Conservation (phyloP, 2,888 invertebrate species). For the Tethea ocularis region DNA sequence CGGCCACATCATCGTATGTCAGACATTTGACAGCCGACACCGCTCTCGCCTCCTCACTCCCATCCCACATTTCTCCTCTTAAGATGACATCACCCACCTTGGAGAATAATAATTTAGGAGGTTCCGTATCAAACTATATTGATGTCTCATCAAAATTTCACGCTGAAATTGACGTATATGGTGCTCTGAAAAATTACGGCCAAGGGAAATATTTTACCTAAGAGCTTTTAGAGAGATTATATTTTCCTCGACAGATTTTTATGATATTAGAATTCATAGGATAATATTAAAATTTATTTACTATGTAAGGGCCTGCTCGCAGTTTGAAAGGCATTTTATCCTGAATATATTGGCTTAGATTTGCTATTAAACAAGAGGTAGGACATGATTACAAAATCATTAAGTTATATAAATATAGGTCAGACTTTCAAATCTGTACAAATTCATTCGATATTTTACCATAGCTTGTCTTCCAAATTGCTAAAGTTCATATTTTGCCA, state of each 20-base stretch:
- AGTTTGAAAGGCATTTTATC: no score
- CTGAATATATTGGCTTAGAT: no score
- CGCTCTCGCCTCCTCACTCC: conserved; percentile 34
- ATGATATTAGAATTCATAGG: not conserved
- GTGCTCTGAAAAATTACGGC: conserved; percentile 8
- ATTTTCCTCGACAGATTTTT: not conserved
- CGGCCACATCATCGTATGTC: conserved; percentile 69
- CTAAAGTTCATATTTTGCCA: conserved; percentile 74
- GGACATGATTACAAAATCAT: no score
- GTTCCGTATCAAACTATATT: conserved; percentile 35
- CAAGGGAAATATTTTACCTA: not conserved
- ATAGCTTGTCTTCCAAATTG: conserved; percentile 11
- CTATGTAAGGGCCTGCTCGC: no score
- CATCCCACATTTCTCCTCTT: conserved; percentile 25
- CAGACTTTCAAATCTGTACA: not conserved
- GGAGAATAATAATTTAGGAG: conserved; percentile 32
- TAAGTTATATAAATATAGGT: no score
- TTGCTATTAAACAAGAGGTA: no score
- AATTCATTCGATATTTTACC: not conserved
- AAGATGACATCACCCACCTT: conserved; percentile 56
- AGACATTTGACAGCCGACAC: conserved; percentile 68
- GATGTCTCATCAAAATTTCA: conserved; percentile 45
- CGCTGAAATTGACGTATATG: conserved; percentile 8
- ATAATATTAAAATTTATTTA: no score
- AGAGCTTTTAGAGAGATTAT: not conserved